phyloP scores from a whole-genome alignment of 1,140 invertebrate species.

The Cyclina sinensis region DNA sequence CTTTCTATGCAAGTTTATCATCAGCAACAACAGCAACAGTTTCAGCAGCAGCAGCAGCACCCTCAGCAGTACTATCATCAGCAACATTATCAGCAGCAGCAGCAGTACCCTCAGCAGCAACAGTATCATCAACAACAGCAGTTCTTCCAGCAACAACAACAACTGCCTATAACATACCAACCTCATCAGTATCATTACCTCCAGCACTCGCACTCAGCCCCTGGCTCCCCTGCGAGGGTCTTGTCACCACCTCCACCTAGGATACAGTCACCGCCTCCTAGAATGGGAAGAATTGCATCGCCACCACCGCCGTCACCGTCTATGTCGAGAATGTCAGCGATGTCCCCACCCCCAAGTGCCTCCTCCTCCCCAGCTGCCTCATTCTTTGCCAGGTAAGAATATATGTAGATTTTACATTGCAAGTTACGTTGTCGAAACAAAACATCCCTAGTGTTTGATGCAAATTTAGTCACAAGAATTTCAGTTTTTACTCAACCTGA shows the following conservation, averaged over 20 bases:
- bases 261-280: conserved; percentile 49
- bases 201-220: conserved; percentile 62
- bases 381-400: conserved; percentile 67
- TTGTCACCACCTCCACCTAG: conserved; percentile 52
- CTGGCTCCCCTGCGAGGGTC: conserved; percentile 48
- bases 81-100: conserved; percentile 3
- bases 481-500: no score
- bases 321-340: conserved; percentile 54
- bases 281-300: conserved; percentile 40
- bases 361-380: conserved; percentile 65
- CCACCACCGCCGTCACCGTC: conserved; percentile 55
- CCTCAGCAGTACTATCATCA: conserved; percentile 56
- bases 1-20: conserved; percentile 62
- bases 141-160: conserved; percentile 39
- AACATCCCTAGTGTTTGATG: no score
- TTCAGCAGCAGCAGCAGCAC: conserved; percentile 27
- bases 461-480: no score
- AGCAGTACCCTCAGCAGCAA: conserved; percentile 62
- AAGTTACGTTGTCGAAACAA: no score
- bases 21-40: conserved; percentile 63
- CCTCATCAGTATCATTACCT: conserved; percentile 51
- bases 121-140: conserved; percentile 58
- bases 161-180: conserved; percentile 50
- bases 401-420: no score
- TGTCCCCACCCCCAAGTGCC: conserved; percentile 67